These are phyloP conservation scores for Pherbina coryleti DNA, from an alignment of 2,888 invertebrate species.

Conservation along the genomic window DNA sequence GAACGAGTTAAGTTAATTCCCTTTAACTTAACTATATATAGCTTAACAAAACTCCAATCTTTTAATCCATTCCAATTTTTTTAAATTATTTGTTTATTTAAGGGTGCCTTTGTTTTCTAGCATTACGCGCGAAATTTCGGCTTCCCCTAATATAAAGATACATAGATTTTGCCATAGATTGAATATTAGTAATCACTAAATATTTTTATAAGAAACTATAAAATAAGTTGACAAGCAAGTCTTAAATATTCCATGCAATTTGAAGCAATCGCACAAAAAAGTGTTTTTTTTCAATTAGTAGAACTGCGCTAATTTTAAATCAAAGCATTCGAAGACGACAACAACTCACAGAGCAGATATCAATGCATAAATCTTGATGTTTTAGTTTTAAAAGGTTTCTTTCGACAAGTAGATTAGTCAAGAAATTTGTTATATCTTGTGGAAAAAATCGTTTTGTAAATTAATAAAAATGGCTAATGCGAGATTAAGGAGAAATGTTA, in stretches of 20 bases:
- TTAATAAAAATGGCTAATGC: constrained; percentile 58
- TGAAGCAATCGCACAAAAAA: neutral
- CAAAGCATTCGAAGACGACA: constrained; percentile 49
- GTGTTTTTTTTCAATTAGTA: constrained; percentile 46
- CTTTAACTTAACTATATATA: too few relatives aligned
- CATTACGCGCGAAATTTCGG: too few relatives aligned
- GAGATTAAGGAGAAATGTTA: constrained; percentile 59
- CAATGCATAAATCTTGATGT: neutral
- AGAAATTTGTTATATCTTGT: constrained; percentile 16
- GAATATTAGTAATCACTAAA: too few relatives aligned
- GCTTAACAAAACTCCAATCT: too few relatives aligned
- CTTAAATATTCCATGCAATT: constrained; percentile 10
- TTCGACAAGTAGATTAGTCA: neutral
- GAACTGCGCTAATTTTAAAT: constrained; percentile 50
- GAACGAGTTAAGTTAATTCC: too few relatives aligned
- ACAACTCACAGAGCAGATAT: neutral
- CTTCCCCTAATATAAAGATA: too few relatives aligned
- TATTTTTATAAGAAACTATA: neutral
- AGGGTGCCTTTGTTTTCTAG: too few relatives aligned
- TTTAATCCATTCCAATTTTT: too few relatives aligned
- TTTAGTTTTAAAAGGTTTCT: neutral
- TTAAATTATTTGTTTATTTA: too few relatives aligned
- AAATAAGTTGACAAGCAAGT: neutral
- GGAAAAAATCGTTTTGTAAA: constrained; percentile 24
- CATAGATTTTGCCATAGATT: too few relatives aligned